These are phyloP conservation scores for Congeria kusceri DNA, from an alignment of 2,888 invertebrate species.

Conservation along the genomic window DNA sequence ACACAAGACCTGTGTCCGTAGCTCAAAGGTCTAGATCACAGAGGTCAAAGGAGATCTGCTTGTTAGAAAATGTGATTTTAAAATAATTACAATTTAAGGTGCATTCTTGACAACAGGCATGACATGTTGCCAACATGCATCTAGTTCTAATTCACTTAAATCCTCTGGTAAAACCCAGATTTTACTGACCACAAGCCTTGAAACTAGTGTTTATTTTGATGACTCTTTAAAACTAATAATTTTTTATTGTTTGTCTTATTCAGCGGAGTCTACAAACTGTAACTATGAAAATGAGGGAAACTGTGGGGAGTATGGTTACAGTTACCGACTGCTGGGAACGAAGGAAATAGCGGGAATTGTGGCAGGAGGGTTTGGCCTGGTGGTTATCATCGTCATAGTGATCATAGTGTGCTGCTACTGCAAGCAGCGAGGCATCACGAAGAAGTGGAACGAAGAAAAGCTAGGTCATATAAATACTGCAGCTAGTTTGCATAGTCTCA, in stretches of 20 bases:
- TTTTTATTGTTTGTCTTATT: background rate
- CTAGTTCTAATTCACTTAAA: too few relatives aligned
- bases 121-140: too few relatives aligned
- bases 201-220: too few relatives aligned
- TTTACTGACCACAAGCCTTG: too few relatives aligned
- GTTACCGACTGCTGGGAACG: slow-evolving; percentile 62
- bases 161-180: too few relatives aligned
- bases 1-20: too few relatives aligned
- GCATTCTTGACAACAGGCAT: too few relatives aligned
- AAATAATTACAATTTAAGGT: too few relatives aligned
- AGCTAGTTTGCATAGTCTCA: slow-evolving; percentile 60
- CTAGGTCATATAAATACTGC: slow-evolving; percentile 67
- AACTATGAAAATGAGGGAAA: slow-evolving; percentile 63
- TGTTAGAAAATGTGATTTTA: too few relatives aligned
- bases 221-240: too few relatives aligned
- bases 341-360: slow-evolving; percentile 69
- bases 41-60: too few relatives aligned
- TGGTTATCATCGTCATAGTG: slow-evolving; percentile 65
- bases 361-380: slow-evolving; percentile 62
- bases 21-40: too few relatives aligned
- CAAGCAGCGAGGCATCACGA: slow-evolving; percentile 64
- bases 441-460: slow-evolving; percentile 67
- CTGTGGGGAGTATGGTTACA: slow-evolving; percentile 66
- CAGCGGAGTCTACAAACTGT: slow-evolving; percentile 63
- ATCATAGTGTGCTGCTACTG: slow-evolving; percentile 67